Base-by-base conservation (phyloP, 2,113 vertebrate species). In the Psittacus erithacus region DNA sequence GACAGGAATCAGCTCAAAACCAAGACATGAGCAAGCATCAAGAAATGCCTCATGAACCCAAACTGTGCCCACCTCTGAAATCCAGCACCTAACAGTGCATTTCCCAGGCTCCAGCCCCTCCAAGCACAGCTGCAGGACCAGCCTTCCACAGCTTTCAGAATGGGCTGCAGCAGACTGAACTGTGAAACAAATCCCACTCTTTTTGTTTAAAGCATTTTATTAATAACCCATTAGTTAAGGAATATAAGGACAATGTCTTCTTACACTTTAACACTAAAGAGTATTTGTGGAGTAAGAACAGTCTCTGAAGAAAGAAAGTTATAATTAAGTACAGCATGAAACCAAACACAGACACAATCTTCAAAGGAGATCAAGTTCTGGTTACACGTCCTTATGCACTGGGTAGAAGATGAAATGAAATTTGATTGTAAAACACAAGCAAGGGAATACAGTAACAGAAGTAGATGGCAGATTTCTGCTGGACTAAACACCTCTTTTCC, bases 231-330 rank as follows among this genome's bases (percentile, higher is more conserved):
- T 98, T 97, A 97, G 76, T 95, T 95, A 91, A 96, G 90, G 96
- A 96, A 97, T 98, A 98, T 94, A 98, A 96, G 96, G 97, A 97
- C 96, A 95, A 97, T 68, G 93, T 96, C 79, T 92, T 96, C 96
- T 97, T 97, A 94, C 95, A 94, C 88, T 94, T 97, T 91, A 98
- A 97, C 96, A 96, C 97, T 98, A 98, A 97, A 98, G 97, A 97
- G 83, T 97, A 97, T 96, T 97, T 88, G 70, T 96, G 92, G 96
- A 92, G 82, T 94, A 92, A 92, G 75, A 96, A 94, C 90, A 97
- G 92, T 86, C 84, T 94, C 89, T 95, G 95, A 97, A 83, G 95
- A 97, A 96, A 92, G 55, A 16, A 97, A 96, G 95, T 70, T 80
- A 90, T 94, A 96, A 97, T 97, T 92, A 97, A 97, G 97, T 97